Conservation (phyloP, 2,113 vertebrate genomes). For the Ahaetulla prasina region DNA sequence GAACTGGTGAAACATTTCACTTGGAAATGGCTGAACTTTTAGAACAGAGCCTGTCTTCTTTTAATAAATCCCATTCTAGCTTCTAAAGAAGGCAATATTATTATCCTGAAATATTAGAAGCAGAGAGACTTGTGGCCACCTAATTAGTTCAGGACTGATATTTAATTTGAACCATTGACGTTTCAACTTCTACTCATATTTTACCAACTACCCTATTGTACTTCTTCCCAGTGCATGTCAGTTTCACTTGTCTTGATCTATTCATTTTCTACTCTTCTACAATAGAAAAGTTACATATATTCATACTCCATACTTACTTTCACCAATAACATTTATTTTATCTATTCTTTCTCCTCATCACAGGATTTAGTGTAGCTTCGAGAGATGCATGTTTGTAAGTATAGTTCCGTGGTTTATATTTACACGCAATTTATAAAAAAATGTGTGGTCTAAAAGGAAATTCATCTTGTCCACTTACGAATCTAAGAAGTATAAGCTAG, state of each 20-base stretch:
- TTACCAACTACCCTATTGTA: not conserved
- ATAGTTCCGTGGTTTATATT: not conserved
- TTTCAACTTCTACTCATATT: not conserved
- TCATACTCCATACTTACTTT: not conserved
- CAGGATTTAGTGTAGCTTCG: not conserved
- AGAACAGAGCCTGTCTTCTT: not conserved
- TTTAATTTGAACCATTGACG: not conserved
- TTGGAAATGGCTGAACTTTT: not conserved
- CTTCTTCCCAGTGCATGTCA: not conserved
- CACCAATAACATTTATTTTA: not conserved
- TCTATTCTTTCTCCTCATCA: not conserved
- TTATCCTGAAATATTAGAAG: not conserved
- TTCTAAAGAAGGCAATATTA: not conserved
- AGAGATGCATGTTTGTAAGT: not conserved
- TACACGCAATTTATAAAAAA: not conserved
- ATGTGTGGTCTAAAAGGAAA: not conserved
- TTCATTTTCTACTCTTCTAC: not conserved
- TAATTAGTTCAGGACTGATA: not conserved
- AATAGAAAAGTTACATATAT: not conserved
- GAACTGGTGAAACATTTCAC: not conserved
- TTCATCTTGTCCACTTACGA: not conserved
- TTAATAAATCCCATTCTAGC: not conserved
- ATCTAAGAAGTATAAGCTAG: not conserved
- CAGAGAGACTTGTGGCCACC: too few relatives aligned
- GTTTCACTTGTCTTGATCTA: not conserved